Evolutionary conservation across 2,888 invertebrate genomes (phyloP).

Genomic region (Terebella lapidaria): DNA sequence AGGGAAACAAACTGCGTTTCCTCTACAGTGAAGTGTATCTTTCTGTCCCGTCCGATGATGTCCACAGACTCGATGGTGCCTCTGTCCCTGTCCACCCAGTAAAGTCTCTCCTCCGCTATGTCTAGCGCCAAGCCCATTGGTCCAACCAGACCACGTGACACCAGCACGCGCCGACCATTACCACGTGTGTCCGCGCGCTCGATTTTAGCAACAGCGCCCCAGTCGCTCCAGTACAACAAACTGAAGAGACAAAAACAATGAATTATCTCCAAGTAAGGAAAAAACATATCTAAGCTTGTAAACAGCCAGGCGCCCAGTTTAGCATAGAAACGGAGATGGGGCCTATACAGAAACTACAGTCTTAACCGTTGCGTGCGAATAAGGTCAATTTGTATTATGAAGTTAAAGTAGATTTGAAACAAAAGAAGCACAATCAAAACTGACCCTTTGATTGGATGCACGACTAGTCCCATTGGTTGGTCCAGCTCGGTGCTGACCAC

Average conservation of each 20-base stretch:
- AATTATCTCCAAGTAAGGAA: too few species aligned
- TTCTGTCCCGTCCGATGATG: slow-evolving; percentile 69
- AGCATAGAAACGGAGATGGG: too few species aligned
- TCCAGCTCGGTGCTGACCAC: slow-evolving; percentile 31
- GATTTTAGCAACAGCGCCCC: slow-evolving; percentile 35
- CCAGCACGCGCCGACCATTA: slow-evolving; percentile 29
- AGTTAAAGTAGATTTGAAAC: too few species aligned
- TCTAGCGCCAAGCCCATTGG: slow-evolving; percentile 81
- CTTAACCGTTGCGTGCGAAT: too few species aligned
- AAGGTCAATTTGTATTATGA: too few species aligned
- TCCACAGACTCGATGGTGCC: slow-evolving; percentile 75
- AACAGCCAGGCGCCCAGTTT: too few species aligned
- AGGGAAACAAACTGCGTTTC: slow-evolving; percentile 37
- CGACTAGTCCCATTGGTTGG: slow-evolving; percentile 39
- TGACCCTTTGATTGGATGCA: slow-evolving; percentile 40
- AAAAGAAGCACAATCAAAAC: too few species aligned
- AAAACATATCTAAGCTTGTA: too few species aligned
- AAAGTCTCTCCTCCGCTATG: slow-evolving; percentile 63
- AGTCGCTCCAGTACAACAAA: slow-evolving; percentile 41
- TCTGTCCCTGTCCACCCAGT: slow-evolving; percentile 81
- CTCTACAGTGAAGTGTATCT: slow-evolving; percentile 31
- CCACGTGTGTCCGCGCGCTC: slow-evolving; percentile 38
- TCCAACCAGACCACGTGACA: slow-evolving; percentile 25
- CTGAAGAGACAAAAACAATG: slow-evolving; percentile 21
- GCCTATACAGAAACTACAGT: too few species aligned